A percentile compares a stretch with the other conserved stretches of the same genome.
Conservation (phyloP, 2,113 vertebrate genomes). For the Laticauda laticaudata region DNA sequence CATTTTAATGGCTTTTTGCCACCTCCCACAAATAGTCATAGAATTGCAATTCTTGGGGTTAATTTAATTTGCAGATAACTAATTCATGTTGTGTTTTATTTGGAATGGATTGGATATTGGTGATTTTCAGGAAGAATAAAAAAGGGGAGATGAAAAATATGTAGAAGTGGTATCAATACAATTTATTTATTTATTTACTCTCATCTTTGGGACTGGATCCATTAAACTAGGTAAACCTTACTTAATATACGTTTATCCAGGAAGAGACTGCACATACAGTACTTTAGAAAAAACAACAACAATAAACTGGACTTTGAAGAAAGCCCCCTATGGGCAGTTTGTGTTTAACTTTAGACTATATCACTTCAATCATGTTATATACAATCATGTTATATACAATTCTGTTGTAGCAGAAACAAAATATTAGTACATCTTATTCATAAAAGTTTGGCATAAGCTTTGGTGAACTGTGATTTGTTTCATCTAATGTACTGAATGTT, state of each 20-base stretch:
- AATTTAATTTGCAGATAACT: not conserved
- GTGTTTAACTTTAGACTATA: not conserved
- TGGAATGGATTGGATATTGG: not conserved
- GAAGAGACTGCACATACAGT: not conserved
- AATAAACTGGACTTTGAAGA: not conserved
- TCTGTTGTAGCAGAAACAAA: not conserved
- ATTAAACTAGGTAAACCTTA: not conserved
- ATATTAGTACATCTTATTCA: not conserved
- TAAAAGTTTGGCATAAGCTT: not conserved
- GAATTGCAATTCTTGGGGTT: too few species aligned
- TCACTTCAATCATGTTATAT: not conserved
- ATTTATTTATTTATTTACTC: not conserved
- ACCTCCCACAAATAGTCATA: not conserved
- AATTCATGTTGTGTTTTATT: not conserved
- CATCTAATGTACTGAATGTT: not conserved
- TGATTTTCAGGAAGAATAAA: not conserved
- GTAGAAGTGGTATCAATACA: not conserved
- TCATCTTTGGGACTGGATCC: not conserved
- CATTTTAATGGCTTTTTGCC: not conserved
- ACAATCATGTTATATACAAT: not conserved
- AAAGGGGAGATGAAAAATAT: not conserved
- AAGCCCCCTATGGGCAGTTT: not conserved
- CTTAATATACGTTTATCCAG: not conserved
- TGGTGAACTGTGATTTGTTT: not conserved
- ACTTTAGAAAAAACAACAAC: too few species aligned